phyloP scores from a whole-genome alignment of 2,797 vertebrate genomes.

The Gymnoscopelus microlampas region DNA sequence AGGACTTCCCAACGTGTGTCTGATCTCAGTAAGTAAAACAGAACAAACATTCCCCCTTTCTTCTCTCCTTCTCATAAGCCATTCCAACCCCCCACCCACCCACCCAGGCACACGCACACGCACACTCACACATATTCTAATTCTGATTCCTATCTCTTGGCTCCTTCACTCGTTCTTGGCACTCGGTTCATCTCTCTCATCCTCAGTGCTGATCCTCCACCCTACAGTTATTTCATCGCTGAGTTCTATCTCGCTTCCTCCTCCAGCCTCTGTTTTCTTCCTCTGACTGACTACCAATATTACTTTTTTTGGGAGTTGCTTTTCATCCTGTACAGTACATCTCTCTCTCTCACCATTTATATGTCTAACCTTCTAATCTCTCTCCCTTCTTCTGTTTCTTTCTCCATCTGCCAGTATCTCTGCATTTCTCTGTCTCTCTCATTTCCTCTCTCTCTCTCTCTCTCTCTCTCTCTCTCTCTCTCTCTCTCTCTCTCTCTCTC shows the following conservation, averaged over 20 bases:
- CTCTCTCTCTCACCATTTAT: conserved; percentile 14
- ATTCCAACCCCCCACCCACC: conserved; percentile 57
- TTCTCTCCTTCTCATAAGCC: conserved; percentile 54
- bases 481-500: not conserved
- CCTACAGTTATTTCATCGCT: conserved; percentile 54
- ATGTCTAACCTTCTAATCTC: conserved; percentile 18
- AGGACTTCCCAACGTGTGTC: conserved; percentile 43
- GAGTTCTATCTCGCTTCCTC: conserved; percentile 40
- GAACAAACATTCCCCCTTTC: conserved; percentile 67
- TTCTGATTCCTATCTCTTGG: conserved; percentile 71
- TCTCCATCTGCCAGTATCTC: no score
- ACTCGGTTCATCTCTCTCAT: conserved; percentile 52
- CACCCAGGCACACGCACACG: not conserved
- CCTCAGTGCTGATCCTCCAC: conserved; percentile 32
- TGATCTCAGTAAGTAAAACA: conserved; percentile 75
- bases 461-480: not conserved
- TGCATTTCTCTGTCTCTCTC: no score
- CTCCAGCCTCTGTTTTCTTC: conserved; percentile 18
- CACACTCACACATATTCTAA: not conserved
- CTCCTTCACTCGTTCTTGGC: conserved; percentile 60
- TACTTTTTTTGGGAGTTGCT: no score
- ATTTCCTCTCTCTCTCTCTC: no score
- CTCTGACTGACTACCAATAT: no score
- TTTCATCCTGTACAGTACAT: no score
- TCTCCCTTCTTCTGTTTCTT: not conserved